These are phyloP conservation scores for Leptodactylus fallax DNA, from an alignment of 2,797 vertebrate species.

Conservation along the genomic window DNA sequence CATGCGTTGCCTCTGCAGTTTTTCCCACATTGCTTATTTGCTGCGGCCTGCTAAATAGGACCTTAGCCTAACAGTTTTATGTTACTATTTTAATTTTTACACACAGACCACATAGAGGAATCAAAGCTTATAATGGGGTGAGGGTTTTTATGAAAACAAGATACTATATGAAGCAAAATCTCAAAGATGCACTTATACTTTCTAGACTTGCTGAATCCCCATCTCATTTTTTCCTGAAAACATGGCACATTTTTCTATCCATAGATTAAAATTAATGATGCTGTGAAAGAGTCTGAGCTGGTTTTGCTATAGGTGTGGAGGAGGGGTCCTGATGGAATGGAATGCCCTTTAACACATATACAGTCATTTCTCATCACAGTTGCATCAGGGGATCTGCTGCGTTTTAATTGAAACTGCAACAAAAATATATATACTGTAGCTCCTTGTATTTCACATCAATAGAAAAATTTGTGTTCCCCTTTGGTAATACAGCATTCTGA, in stretches of 20 bases:
- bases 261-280: constrained; percentile 41
- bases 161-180: too few relatives aligned
- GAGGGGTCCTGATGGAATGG: constrained; percentile 9
- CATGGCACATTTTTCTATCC: constrained; percentile 23
- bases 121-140: too few relatives aligned
- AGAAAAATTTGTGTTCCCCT: constrained; percentile 2
- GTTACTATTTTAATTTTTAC: too few relatives aligned
- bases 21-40: too few relatives aligned
- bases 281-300: constrained; percentile 21
- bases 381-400: background rate
- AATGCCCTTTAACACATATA: constrained; percentile 43
- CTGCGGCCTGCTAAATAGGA: too few relatives aligned
- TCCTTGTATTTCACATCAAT: background rate
- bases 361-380: constrained; percentile 23
- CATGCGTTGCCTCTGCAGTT: too few relatives aligned
- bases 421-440: background rate
- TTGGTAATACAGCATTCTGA: background rate
- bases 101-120: too few relatives aligned
- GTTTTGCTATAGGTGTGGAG: background rate
- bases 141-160: too few relatives aligned
- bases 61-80: too few relatives aligned
- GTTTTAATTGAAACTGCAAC: background rate
- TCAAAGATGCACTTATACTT: too few relatives aligned
- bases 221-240: background rate
- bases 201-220: too few relatives aligned